phyloP scores from a whole-genome alignment of 2,888 invertebrate species.

The Ectemnius lituratus region DNA sequence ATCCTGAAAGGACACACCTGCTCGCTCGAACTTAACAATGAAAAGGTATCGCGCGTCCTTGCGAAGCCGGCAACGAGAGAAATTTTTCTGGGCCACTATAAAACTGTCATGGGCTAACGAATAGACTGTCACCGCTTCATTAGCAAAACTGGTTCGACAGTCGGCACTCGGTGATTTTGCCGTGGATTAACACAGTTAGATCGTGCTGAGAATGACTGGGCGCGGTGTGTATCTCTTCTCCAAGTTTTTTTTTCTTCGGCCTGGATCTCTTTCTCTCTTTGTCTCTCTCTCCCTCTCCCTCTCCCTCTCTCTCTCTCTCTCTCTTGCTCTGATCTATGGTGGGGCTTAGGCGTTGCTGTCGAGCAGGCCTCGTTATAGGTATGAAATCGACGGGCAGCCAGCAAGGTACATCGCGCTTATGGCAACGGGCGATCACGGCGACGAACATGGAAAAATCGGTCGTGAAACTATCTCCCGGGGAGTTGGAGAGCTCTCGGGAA shows the following conservation, averaged over 20 bases:
- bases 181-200: no score
- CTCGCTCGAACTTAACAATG: no score
- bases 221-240: no score
- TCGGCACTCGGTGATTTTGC: not conserved
- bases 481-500: slow-evolving; percentile 38
- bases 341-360: not conserved
- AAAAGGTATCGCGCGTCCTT: no score
- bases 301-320: slow-evolving; percentile 2
- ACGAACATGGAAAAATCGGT: slow-evolving; percentile 61
- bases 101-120: slow-evolving; percentile 18
- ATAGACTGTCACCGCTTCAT: slow-evolving; percentile 48
- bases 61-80: no score
- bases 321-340: not conserved
- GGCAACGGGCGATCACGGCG: slow-evolving; percentile 42
- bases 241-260: not conserved
- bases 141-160: slow-evolving; percentile 51
- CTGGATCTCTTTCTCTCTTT: slow-evolving; percentile 17
- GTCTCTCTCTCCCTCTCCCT: slow-evolving; percentile 1
- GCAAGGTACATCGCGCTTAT: slow-evolving; percentile 39
- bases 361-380: slow-evolving; percentile 52
- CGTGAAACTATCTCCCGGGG: slow-evolving; percentile 58
- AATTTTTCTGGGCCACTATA: no score
- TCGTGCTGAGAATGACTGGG: no score
- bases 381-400: slow-evolving; percentile 42
- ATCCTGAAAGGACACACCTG: no score